These are phyloP conservation scores for Rhipidura dahli DNA, from an alignment of 2,113 vertebrate species.

Conservation along the genomic window DNA sequence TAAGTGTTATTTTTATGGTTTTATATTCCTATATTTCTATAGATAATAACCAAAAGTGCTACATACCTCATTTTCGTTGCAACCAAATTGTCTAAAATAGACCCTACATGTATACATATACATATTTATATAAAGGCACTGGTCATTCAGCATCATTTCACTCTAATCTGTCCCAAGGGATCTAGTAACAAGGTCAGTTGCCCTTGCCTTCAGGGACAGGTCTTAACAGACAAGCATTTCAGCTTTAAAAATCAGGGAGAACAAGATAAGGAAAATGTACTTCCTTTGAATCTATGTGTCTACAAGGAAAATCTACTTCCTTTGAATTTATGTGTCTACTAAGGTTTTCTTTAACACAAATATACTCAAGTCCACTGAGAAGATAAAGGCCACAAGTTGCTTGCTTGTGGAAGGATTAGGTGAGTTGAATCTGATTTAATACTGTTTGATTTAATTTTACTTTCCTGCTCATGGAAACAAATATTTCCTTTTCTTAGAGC, in stretches of 20 bases:
- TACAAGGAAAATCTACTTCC: too few relatives aligned
- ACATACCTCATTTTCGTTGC: too few relatives aligned
- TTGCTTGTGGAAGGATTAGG: background rate
- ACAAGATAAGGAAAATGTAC: background rate
- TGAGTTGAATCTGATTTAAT: background rate
- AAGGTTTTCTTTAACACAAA: background rate
- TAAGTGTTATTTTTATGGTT: background rate
- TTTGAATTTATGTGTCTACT: background rate
- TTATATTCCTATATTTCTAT: background rate
- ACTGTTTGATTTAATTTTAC: background rate
- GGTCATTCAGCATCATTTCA: background rate
- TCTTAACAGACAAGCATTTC: background rate
- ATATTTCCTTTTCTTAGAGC: background rate
- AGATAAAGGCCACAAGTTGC: background rate
- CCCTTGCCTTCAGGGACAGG: background rate
- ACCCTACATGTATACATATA: background rate
- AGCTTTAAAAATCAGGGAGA: background rate
- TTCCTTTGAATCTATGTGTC: background rate
- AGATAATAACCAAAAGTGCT: background rate
- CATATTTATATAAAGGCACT: too few relatives aligned
- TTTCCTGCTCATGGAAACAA: background rate
- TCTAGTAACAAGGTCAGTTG: background rate
- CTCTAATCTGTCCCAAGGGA: background rate
- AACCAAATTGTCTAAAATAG: background rate
- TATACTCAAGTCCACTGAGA: background rate